Percentiles rank a stretch among this genome's conserved stretches.
These are phyloP conservation scores for Lucilia cuprina DNA, from an alignment of 1,140 invertebrate genomes.

Conservation along the genomic window DNA sequence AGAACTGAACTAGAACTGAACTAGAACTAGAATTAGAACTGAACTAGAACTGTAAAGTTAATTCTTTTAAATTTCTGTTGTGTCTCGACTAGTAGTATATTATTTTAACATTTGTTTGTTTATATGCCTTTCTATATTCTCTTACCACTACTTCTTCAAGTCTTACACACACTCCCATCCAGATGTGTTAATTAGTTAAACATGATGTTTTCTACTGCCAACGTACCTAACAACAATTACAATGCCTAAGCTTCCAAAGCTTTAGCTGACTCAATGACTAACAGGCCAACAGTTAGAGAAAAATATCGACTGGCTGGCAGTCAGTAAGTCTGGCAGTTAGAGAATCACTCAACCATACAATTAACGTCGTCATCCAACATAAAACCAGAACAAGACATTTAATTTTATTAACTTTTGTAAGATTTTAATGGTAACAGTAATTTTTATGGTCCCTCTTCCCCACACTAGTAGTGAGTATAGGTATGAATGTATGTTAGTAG, in stretches of 20 bases:
- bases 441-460: background rate
- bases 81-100: background rate
- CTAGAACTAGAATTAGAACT: too few species aligned
- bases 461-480: too few species aligned
- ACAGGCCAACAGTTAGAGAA: background rate
- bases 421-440: slow-evolving; percentile 1
- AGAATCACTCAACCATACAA: slow-evolving; percentile 10
- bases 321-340: background rate
- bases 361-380: background rate
- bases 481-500: too few species aligned
- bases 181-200: slow-evolving; percentile 15
- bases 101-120: background rate
- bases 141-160: background rate
- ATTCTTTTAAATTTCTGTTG: too few species aligned
- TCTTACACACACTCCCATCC: background rate
- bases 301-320: background rate
- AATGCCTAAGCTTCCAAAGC: background rate
- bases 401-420: slow-evolving; percentile 18
- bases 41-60: too few species aligned
- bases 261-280: background rate
- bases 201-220: background rate
- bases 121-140: background rate
- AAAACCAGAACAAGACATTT: slow-evolving; percentile 7
- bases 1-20: too few species aligned
- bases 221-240: background rate